These are phyloP conservation scores for Peribatodes rhomboidaria DNA, from an alignment of 2,888 invertebrate species.

Conservation along the genomic window DNA sequence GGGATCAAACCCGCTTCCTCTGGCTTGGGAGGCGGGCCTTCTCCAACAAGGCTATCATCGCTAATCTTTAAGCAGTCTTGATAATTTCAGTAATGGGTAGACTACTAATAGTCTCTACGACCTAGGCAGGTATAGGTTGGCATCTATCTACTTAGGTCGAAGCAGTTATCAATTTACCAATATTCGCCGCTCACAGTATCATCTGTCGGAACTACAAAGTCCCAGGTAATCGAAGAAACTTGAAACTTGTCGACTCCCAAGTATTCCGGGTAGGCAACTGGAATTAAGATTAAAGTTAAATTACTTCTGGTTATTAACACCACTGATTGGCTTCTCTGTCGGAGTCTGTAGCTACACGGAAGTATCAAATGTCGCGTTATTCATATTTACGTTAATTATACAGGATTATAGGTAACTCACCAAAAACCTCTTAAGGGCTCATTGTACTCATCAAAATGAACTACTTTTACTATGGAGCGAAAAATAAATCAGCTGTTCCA, in stretches of 20 bases:
- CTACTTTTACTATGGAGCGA: no score
- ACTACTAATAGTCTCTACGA: no score
- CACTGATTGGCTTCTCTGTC: constrained; percentile 16
- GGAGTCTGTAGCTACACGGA: background rate
- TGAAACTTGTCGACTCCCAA: constrained; percentile 17
- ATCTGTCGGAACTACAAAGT: constrained; percentile 11
- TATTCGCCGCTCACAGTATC: constrained; percentile 1
- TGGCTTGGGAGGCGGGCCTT: no score
- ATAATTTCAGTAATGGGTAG: no score
- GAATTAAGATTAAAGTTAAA: constrained; percentile 22
- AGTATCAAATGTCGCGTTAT: background rate
- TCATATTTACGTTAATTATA: no score
- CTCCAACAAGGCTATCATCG: no score
- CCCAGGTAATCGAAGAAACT: constrained; percentile 12
- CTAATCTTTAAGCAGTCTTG: no score
- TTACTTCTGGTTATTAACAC: constrained; percentile 21
- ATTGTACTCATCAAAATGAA: no score
- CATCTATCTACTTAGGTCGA: background rate
- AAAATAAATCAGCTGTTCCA: no score
- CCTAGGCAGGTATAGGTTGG: background rate
- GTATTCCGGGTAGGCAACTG: constrained; percentile 14
- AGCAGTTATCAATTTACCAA: background rate
- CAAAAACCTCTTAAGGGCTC: no score
- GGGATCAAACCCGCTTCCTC: no score
- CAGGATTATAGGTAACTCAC: no score